phyloP scores from a whole-genome alignment of 2,888 invertebrate genomes.

The Chydorus sphaericus region DNA sequence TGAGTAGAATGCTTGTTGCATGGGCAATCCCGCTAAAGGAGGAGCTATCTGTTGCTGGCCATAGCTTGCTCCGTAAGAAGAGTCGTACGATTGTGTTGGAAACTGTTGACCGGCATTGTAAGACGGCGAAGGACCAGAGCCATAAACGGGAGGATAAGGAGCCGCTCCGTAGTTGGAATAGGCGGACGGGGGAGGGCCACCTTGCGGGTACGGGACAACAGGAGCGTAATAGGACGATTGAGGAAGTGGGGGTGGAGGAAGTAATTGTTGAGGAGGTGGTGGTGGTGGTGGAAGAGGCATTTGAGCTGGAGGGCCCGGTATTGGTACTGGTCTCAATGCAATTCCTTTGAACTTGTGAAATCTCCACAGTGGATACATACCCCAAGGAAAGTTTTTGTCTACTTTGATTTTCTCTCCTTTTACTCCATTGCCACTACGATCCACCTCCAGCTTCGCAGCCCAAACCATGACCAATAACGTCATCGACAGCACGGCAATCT shows the following conservation, averaged over 20 bases:
- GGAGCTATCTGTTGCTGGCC: too few relatives aligned
- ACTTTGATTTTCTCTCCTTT: slow-evolving; percentile 6
- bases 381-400: slow-evolving; percentile 10
- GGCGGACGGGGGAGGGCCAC: neutral
- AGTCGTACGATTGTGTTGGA: too few relatives aligned
- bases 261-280: slow-evolving; percentile 3
- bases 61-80: too few relatives aligned
- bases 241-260: neutral
- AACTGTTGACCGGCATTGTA: neutral
- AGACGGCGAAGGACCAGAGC: neutral
- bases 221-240: neutral
- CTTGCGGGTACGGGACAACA: neutral
- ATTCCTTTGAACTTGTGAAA: slow-evolving; percentile 26
- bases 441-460: too few relatives aligned
- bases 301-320: too few relatives aligned
- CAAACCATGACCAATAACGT: neutral
- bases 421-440: too few relatives aligned
- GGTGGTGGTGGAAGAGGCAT: slow-evolving; percentile 3
- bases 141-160: too few relatives aligned
- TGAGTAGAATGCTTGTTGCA: too few relatives aligned
- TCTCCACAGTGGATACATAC: slow-evolving; percentile 22
- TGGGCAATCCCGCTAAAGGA: too few relatives aligned
- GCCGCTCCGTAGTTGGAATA: neutral
- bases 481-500: too few relatives aligned
- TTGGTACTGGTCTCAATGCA: slow-evolving; percentile 24